Evolutionary conservation across 1,140 invertebrate genomes (phyloP).

Genomic region (Sitophilus oryzae): DNA sequence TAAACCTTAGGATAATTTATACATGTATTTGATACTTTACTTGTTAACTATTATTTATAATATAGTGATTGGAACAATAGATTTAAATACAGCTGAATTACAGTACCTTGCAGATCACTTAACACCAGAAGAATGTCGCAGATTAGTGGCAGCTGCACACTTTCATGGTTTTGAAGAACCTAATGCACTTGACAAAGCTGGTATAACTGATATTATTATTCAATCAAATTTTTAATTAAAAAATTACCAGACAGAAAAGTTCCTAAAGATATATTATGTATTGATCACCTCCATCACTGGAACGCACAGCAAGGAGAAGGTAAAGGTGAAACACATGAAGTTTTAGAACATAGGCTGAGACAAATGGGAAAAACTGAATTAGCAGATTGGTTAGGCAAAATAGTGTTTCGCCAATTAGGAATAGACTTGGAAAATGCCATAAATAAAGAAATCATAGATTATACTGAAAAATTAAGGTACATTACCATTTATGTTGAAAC

Average conservation of each 20-base stretch:
- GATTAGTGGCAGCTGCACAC: slow-evolving; percentile 52
- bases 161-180: slow-evolving; percentile 50
- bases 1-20: slow-evolving; percentile 1
- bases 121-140: slow-evolving; percentile 49
- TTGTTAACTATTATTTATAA: not conserved
- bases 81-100: slow-evolving; percentile 51
- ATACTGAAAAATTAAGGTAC: slow-evolving; percentile 3
- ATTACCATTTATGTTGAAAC: too few species aligned
- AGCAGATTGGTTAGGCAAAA: slow-evolving; percentile 55
- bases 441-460: slow-evolving; percentile 24
- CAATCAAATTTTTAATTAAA: not conserved
- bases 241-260: slow-evolving; percentile 43
- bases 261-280: slow-evolving; percentile 48
- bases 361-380: slow-evolving; percentile 52
- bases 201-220: slow-evolving; percentile 31
- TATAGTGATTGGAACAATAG: slow-evolving; percentile 43
- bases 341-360: slow-evolving; percentile 48
- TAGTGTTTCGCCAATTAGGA: slow-evolving; percentile 52
- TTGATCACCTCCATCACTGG: slow-evolving; percentile 53
- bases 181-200: slow-evolving; percentile 43
- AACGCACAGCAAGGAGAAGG: slow-evolving; percentile 49
- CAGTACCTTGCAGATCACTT: slow-evolving; percentile 52
- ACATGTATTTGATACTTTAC: not conserved
- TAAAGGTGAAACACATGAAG: slow-evolving; percentile 50
- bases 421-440: slow-evolving; percentile 50